Evolutionary conservation across 2,113 vertebrate species (phyloP).

Genomic region (Colinus virginianus): DNA sequence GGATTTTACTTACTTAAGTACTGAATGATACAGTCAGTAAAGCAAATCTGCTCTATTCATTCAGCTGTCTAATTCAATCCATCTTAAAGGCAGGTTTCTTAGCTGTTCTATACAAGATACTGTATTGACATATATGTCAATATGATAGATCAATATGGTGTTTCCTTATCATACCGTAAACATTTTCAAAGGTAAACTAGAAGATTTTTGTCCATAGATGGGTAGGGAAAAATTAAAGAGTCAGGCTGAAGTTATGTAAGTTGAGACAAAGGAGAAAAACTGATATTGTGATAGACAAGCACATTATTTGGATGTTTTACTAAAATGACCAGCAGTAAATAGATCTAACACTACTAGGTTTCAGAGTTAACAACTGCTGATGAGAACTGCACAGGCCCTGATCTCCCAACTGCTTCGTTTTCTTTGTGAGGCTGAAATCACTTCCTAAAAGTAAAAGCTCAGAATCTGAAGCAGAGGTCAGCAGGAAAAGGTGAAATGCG

Average conservation of each 20-base stretch:
- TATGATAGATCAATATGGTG: slow-evolving; percentile 16
- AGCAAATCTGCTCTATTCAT: neutral
- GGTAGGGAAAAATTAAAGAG: neutral
- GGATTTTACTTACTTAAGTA: neutral
- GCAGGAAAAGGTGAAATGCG: neutral
- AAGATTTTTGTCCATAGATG: neutral
- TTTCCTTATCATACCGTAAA: slow-evolving; percentile 21
- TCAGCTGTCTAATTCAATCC: neutral
- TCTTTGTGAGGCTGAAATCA: neutral
- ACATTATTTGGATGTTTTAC: neutral
- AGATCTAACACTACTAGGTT: neutral
- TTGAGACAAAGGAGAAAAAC: neutral
- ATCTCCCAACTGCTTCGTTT: neutral
- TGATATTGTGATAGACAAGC: neutral
- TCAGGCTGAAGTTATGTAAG: neutral
- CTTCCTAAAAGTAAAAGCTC: neutral
- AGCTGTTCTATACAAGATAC: neutral
- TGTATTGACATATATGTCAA: slow-evolving; percentile 5
- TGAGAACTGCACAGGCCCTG: neutral
- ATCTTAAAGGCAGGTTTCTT: neutral
- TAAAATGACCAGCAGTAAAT: neutral
- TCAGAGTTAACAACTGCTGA: neutral
- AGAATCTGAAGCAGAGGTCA: neutral
- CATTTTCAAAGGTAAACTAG: neutral
- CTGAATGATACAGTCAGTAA: neutral